Conservation (phyloP, 2,113 vertebrate genomes). For the Crotalus viridis region DNA sequence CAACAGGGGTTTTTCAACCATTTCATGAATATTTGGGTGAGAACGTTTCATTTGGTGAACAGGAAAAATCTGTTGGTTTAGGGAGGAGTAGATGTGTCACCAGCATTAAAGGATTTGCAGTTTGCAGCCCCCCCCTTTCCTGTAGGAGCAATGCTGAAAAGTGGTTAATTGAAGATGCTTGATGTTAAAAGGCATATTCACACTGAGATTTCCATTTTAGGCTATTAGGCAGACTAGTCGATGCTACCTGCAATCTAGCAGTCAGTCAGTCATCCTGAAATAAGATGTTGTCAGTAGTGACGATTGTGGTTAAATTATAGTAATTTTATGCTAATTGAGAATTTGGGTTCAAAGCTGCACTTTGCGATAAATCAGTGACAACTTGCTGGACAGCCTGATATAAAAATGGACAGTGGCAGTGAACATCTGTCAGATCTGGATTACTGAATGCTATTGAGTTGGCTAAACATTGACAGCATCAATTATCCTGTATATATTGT, state of each 20-base stretch:
- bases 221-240: neutral
- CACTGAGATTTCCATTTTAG: neutral
- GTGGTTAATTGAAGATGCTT: constrained; percentile 13
- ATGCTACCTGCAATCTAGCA: neutral
- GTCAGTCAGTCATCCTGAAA: constrained; percentile 14
- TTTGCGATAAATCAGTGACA: constrained; percentile 19
- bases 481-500: neutral
- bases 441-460: neutral
- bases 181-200: neutral
- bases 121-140: neutral
- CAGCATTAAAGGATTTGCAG: neutral
- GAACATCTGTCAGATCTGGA: constrained; percentile 11
- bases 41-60: neutral
- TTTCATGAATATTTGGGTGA: neutral
- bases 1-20: neutral
- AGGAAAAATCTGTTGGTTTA: neutral
- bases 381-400: constrained; percentile 14
- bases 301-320: constrained; percentile 24
- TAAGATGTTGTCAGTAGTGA: constrained; percentile 4
- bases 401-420: neutral
- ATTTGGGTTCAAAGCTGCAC: constrained; percentile 32
- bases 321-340: constrained; percentile 31
- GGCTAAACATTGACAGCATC: constrained; percentile 5
- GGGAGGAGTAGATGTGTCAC: neutral
- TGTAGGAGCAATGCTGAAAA: neutral